Percentiles rank a stretch among this genome's conserved stretches.
Conservation (phyloP, 2,113 vertebrate genomes). For the Fukomys damarensis region DNA sequence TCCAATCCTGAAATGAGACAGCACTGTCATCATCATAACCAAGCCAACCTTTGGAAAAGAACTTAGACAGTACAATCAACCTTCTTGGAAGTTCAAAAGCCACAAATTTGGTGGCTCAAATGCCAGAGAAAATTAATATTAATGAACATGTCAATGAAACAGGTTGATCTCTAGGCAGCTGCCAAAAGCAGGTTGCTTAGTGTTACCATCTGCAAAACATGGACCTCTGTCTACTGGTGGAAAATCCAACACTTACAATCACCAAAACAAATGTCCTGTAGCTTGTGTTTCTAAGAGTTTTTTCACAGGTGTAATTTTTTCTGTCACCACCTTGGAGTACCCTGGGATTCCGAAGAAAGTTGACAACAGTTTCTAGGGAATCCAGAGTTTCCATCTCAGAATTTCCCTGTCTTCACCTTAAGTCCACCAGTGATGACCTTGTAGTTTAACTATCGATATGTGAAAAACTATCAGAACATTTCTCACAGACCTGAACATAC, state of each 20-base stretch:
- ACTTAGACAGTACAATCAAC: neutral
- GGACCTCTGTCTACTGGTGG: neutral
- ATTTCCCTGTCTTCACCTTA: neutral
- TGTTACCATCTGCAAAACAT: neutral
- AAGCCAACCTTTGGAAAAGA: neutral
- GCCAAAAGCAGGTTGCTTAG: neutral
- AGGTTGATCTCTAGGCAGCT: conserved; percentile 18
- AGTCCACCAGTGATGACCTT: neutral
- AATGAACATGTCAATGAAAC: neutral
- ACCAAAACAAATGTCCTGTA: neutral
- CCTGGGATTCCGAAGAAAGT: neutral
- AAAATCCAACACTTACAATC: neutral
- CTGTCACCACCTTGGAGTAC: conserved; percentile 5
- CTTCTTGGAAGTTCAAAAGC: conserved; percentile 8
- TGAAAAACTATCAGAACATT: neutral
- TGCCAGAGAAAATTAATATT: neutral
- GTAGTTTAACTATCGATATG: neutral
- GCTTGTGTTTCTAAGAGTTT: neutral
- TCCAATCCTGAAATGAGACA: neutral
- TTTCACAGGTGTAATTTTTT: neutral
- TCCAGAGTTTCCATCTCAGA: neutral
- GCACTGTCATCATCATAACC: neutral
- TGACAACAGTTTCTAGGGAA: neutral
- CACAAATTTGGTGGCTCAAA: neutral
- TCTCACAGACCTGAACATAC: neutral